Conservation (phyloP, 1,140 invertebrate species). For the Scaptomyza graminum region DNA sequence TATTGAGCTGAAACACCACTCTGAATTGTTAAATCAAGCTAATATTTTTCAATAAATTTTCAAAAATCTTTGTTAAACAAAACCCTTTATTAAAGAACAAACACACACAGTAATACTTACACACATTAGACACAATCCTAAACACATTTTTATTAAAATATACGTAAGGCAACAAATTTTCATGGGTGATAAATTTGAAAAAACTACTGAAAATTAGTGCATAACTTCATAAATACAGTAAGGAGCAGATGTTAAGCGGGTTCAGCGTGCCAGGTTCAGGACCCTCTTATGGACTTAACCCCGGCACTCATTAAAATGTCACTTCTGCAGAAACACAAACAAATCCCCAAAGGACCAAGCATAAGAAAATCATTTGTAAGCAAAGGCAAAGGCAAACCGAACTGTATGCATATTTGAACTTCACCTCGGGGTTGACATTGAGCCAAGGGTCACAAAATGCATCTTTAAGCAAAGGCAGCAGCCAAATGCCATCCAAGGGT, state of each 20-base stretch:
- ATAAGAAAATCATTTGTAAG: conserved; percentile 74
- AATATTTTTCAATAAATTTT: too few relatives aligned
- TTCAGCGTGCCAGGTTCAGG: conserved; percentile 25
- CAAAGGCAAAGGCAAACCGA: conserved; percentile 30
- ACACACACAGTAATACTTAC: conserved; percentile 1
- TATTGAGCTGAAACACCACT: too few relatives aligned
- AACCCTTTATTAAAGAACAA: neutral
- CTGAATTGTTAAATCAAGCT: too few relatives aligned
- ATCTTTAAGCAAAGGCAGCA: conserved; percentile 40
- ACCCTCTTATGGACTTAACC: conserved; percentile 32
- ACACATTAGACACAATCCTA: neutral
- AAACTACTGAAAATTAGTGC: conserved; percentile 66
- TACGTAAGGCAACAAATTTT: conserved; percentile 47
- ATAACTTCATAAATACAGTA: conserved; percentile 55
- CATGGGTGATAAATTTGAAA: conserved; percentile 52
- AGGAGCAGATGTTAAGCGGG: conserved; percentile 65
- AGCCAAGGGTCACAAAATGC: conserved; percentile 23
- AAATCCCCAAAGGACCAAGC: conserved; percentile 64
- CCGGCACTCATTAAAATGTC: conserved; percentile 69
- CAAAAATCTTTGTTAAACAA: too few relatives aligned
- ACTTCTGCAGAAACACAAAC: conserved; percentile 63
- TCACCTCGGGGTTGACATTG: conserved; percentile 26
- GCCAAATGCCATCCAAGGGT: conserved; percentile 49
- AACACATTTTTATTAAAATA: conserved; percentile 15
- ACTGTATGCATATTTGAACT: conserved; percentile 28